Base-by-base conservation (phyloP, 2,113 vertebrate species). In the Hyaena hyaena region DNA sequence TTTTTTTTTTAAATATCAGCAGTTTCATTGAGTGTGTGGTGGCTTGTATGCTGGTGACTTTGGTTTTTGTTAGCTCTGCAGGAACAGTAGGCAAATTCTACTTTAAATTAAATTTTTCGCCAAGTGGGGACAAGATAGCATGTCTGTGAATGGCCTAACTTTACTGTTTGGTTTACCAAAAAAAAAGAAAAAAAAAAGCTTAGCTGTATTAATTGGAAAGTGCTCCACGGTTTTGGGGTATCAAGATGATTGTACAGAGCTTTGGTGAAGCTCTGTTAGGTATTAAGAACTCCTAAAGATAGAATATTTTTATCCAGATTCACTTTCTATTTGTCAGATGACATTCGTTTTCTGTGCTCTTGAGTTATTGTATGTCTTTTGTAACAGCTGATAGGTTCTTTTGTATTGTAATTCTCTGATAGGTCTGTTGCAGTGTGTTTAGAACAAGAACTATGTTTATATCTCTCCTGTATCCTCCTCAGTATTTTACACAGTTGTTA, bases 221-320 rank as follows among this genome's bases (percentile, higher is more conserved):
- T 71, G 10, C 17, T 65, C 39, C 82, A 71, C 74, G 80, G 2
- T 89, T 93, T 93, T 24, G 68, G 33, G 31, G n/a, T 93, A 23
- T 90, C 84, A 86, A 96, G 65, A 45, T 82, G 83, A 48, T 84
- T 88, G 50, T 82, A 3, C 26, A 66, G 68, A 90, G 45, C 81
- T 92, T 74, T 93, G 45, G 50, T 87, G 65, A 86, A 95, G 43
- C 63, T 95, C 11, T 96, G n/a, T 89, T 53, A 39, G 39, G 39
- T 39, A 83, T 91, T 94, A 95, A 96, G 90, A 81, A 89, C 95
- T 96, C 65, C 90, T 94, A 93, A 92, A 92, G 61, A 88, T 16
- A 79, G 28, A 87, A n/a, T 95, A 11, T 87, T 97, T 93, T 96
- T 48, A 55, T 96, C 88, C 33, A 16, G 2, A 26, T 85, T 92